These are phyloP conservation scores for Drosophila funebris DNA, from an alignment of 1,140 invertebrate species.

Conservation along the genomic window DNA sequence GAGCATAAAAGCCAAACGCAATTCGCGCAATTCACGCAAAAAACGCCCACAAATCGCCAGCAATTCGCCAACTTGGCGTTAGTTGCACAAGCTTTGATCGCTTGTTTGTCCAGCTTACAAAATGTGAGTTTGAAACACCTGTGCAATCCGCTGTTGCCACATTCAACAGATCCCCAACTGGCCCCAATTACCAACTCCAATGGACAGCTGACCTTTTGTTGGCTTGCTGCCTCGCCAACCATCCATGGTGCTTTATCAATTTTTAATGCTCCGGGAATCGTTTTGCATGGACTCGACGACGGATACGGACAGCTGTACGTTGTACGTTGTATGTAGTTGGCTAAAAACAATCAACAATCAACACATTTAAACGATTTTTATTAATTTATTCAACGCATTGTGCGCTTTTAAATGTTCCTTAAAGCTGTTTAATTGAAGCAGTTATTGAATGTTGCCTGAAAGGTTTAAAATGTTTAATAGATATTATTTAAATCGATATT, in stretches of 20 bases:
- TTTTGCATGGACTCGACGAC: constrained; percentile 1
- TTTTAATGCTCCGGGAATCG: constrained; percentile 47
- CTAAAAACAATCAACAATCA: constrained; percentile 74
- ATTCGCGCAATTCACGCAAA: background rate
- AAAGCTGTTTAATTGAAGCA: constrained; percentile 33
- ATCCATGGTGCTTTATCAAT: constrained; percentile 49
- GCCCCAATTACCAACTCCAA: background rate
- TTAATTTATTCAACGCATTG: constrained; percentile 66
- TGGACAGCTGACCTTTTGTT: constrained; percentile 57
- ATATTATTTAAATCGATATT: background rate
- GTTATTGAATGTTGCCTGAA: constrained; percentile 9
- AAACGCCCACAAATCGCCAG: constrained; percentile 14
- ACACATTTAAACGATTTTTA: constrained; percentile 75
- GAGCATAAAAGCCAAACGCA: constrained; percentile 12
- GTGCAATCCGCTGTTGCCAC: constrained; percentile 1
- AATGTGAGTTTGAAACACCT: constrained; percentile 17
- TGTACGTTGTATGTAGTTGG: constrained; percentile 28
- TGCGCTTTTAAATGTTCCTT: constrained; percentile 43
- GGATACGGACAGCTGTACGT: constrained; percentile 34
- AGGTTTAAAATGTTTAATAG: no score
- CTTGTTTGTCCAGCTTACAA: constrained; percentile 31
- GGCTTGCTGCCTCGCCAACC: constrained; percentile 29
- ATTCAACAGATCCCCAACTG: background rate
- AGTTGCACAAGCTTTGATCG: constrained; percentile 21
- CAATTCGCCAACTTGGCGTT: constrained; percentile 13